These are phyloP conservation scores for Chironomus riparius DNA, from an alignment of 2,888 invertebrate species.

Conservation along the genomic window DNA sequence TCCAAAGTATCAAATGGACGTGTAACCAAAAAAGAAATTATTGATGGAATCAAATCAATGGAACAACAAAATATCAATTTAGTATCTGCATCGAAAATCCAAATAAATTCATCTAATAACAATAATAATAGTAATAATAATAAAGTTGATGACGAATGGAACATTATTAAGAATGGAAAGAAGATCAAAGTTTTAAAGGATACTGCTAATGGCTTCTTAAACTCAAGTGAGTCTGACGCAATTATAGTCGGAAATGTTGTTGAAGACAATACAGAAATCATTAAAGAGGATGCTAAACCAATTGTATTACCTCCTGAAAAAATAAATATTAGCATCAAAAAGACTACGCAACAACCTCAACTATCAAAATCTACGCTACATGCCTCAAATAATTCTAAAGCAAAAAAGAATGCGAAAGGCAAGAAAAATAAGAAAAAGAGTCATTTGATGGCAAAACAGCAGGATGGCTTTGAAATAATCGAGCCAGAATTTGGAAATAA, in stretches of 20 bases:
- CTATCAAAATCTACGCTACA: not conserved
- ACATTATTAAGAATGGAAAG: constrained; percentile 20
- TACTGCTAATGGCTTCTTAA: not conserved
- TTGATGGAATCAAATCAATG: constrained; percentile 20
- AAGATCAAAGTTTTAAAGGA: constrained; percentile 12
- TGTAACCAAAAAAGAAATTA: constrained; percentile 19
- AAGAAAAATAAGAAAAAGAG: constrained; percentile 12
- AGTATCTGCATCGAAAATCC: not conserved
- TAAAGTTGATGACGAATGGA: constrained; percentile 10
- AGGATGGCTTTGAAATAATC: constrained; percentile 17
- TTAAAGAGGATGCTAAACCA: not conserved
- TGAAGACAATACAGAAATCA: not conserved
- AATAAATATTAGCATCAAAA: not conserved
- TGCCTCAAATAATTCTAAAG: not conserved
- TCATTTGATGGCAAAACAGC: not conserved
- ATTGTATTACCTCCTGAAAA: not conserved
- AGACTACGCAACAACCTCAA: not conserved
- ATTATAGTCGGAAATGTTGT: not conserved
- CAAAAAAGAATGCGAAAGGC: constrained; percentile 8
- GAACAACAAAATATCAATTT: constrained; percentile 22
- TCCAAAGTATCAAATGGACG: not conserved
- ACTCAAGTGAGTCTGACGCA: too few species aligned
- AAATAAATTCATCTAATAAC: not conserved
- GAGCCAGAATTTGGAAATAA: constrained; percentile 13
- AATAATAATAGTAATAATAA: not conserved